Base-by-base conservation (phyloP, 2,797 vertebrate species). In the Amblyopsis hoosieri region DNA sequence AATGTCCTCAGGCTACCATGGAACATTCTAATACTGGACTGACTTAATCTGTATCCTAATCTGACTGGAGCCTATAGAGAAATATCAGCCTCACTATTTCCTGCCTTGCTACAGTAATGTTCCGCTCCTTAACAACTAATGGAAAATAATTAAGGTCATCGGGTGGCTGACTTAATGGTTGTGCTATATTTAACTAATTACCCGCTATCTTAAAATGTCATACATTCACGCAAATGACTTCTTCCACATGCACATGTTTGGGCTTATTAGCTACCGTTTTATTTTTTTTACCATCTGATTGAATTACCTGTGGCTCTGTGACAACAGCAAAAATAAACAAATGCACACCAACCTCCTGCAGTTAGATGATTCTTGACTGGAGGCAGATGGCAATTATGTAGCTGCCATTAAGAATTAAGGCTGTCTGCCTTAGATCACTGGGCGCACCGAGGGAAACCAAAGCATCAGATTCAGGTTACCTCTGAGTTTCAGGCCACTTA, bases 321-420 rank as follows among this genome's bases (percentile, higher is more conserved):
- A 33, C 55, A n/a, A 23, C 23, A 23, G 23, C 29, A 50, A 12
- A 15, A 29, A 12, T 29, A 42, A 48, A 42, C 13, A 46, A 1
- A 55, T 49, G 62, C 49, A 14, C 33, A 45, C 19, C 12, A 6
- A 13, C 45, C 64, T 52, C 75, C 68, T 63, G 67, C 49, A 1
- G 75, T 63, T 75, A 76, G 56, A 74, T 78, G 68, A 57, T 78
- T 67, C 64, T 64, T 69, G 77, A 81, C 77, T 67, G 71, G 54
- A 58, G 82, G 72, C 70, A 83, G 70, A 79, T 67, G 67, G 79
- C 80, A 86, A 82, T 87, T 87, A 83, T 67, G 56, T 72, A 52
- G 45, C 66, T 68, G 66, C 37, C 70, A 67, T 84, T 77, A 81
- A 70, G 82, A 78, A 80, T 85, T 11, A 72, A 84, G 67, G 64